Evolutionary conservation across 1,140 invertebrate species (phyloP).

Genomic region (Lutraria rhynchaena): DNA sequence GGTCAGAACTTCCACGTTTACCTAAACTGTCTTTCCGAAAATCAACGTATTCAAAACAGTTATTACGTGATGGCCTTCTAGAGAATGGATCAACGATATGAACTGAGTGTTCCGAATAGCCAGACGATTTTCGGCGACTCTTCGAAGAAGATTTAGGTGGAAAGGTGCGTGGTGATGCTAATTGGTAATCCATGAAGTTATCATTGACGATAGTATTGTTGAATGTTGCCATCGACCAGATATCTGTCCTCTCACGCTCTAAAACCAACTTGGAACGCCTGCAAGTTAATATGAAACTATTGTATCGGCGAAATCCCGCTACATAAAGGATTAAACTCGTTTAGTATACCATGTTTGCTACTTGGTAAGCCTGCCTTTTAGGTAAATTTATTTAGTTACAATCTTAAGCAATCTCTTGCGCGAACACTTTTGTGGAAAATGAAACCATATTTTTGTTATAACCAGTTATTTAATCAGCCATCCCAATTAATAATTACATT

Average conservation of each 20-base stretch:
- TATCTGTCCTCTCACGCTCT: constrained; percentile 25
- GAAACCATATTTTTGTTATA: too few relatives aligned
- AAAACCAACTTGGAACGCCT: not conserved
- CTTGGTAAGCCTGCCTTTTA: too few relatives aligned
- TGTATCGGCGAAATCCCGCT: not conserved
- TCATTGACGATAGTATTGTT: constrained; percentile 35
- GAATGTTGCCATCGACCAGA: constrained; percentile 38
- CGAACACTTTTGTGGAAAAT: too few relatives aligned
- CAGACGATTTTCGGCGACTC: not conserved
- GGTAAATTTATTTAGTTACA: not conserved
- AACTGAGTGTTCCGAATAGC: not conserved
- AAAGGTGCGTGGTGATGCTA: not conserved
- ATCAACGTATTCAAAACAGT: too few relatives aligned
- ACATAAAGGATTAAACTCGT: too few relatives aligned
- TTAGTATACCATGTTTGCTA: not conserved
- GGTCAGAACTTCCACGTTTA: not conserved
- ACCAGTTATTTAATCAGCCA: not conserved
- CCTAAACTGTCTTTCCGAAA: too few relatives aligned
- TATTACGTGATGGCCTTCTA: too few relatives aligned
- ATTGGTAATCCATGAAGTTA: constrained; percentile 15
- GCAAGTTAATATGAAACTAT: not conserved
- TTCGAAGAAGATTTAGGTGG: not conserved
- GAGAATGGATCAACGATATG: constrained; percentile 1
- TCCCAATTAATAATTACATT: not conserved
- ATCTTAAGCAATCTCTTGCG: not conserved